Percentiles rank a stretch among this genome's conserved stretches.
Conservation (phyloP, 2,113 vertebrate species). For the human region GRCh38 chr3:60726501-60727000, state of each 20-base stretch:
- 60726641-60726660: neutral
- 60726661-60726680: neutral
- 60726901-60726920: slow-evolving; percentile 42
- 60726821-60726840: neutral
- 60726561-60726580: neutral
- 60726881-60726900: slow-evolving; percentile 25
- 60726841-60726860: neutral
- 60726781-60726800: neutral
- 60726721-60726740: neutral
- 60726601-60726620: neutral
- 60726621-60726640: neutral
- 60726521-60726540: slow-evolving; percentile 16
- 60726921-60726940: slow-evolving; percentile 9
- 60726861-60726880: neutral
- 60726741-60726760: neutral
- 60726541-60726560: neutral
- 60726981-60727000: slow-evolving; percentile 74
- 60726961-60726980: slow-evolving; percentile 68
- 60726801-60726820: neutral
- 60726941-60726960: slow-evolving; percentile 25
- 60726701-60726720: neutral
- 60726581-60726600: neutral
- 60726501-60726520: neutral
- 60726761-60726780: neutral
- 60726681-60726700: neutral